Percentiles rank a stretch among this genome's conserved stretches.
Evolutionary conservation across 2,888 invertebrate genomes (phyloP).

Genomic region (Tricholauxania praeusta): DNA sequence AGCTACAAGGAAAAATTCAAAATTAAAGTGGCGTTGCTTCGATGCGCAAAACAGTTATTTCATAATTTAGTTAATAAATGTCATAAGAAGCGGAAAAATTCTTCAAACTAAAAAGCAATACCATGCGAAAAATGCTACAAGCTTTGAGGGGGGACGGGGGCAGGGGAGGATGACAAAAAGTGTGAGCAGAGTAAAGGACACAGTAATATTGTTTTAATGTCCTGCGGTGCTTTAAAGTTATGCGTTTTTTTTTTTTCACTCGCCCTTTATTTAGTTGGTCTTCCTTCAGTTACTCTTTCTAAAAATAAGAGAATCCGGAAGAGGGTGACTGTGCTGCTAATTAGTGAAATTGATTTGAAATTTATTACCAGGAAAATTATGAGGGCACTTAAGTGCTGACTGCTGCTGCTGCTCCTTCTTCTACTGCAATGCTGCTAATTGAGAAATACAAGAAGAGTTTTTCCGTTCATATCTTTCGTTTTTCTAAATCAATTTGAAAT

Average conservation of each 20-base stretch:
- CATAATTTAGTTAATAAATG: slow-evolving; percentile 42
- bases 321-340: slow-evolving; percentile 48
- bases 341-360: slow-evolving; percentile 64
- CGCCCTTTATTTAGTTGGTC: neutral
- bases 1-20: neutral
- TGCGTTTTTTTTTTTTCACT: neutral
- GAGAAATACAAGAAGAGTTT: slow-evolving; percentile 40
- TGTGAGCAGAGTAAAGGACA: neutral
- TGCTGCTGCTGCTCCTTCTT: slow-evolving; percentile 38
- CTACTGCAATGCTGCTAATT: slow-evolving; percentile 46
- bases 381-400: slow-evolving; percentile 31
- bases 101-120: neutral
- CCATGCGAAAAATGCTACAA: neutral
- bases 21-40: slow-evolving; percentile 9
- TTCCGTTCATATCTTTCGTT: neutral
- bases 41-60: slow-evolving; percentile 40
- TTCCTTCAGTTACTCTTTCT: neutral
- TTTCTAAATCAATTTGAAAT: slow-evolving; percentile 27
- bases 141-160: slow-evolving; percentile 38
- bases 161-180: neutral
- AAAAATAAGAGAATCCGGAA: neutral
- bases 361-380: slow-evolving; percentile 59
- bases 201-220: slow-evolving; percentile 15
- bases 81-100: neutral
- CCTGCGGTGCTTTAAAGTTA: slow-evolving; percentile 2